A percentile compares a stretch with the other conserved stretches of the same genome.
These are phyloP conservation scores for Lycocorax pyrrhopterus DNA, from an alignment of 2,113 vertebrate species.

Conservation along the genomic window DNA sequence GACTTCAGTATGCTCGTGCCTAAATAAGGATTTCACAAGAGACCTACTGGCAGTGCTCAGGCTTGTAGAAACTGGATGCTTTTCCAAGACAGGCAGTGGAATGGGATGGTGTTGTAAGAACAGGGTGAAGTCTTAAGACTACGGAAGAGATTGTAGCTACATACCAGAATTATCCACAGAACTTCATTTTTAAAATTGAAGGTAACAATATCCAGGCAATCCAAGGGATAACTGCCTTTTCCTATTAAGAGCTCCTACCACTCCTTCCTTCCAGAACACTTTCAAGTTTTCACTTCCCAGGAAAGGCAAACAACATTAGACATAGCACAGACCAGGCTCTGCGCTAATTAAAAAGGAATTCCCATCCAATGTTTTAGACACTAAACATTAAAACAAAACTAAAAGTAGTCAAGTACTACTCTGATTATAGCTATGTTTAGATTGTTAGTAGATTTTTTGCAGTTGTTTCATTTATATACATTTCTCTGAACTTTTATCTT, in stretches of 20 bases:
- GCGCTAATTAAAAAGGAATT: slow-evolving; percentile 33
- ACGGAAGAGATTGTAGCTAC: neutral
- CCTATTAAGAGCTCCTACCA: neutral
- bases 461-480: neutral
- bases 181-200: neutral
- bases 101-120: neutral
- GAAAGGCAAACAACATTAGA: neutral
- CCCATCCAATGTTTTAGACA: neutral
- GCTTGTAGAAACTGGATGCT: neutral
- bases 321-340: neutral
- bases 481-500: neutral
- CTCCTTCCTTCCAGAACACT: neutral
- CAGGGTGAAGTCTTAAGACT: neutral
- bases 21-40: neutral
- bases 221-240: neutral
- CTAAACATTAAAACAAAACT: neutral
- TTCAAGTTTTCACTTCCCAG: neutral
- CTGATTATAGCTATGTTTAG: neutral
- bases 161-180: neutral
- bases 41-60: neutral
- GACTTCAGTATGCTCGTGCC: neutral
- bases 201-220: neutral
- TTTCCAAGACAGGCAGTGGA: neutral
- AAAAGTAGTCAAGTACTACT: neutral
- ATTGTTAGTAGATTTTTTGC: neutral